Conservation (phyloP, 2,113 vertebrate genomes). For the Cryptotis parvus region DNA sequence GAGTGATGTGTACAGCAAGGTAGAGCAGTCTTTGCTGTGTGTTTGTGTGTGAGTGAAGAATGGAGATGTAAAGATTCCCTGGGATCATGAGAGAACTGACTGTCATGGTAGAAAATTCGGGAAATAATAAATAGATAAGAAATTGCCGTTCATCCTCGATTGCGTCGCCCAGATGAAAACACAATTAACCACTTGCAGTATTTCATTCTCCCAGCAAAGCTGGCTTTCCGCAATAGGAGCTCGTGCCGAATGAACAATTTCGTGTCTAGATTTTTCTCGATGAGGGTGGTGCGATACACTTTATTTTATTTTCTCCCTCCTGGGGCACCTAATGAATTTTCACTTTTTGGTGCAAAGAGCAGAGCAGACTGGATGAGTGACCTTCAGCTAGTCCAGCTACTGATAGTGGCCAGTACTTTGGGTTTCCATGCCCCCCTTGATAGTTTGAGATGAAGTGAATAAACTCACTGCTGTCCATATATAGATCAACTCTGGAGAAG, state of each 20-base stretch:
- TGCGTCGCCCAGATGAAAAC: neutral
- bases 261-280: neutral
- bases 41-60: neutral
- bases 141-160: neutral
- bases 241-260: neutral
- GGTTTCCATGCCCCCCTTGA: neutral
- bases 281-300: neutral
- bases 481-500: neutral
- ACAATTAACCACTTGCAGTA: neutral
- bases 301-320: neutral
- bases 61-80: neutral
- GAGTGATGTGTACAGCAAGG: too few species aligned
- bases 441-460: neutral
- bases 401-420: neutral
- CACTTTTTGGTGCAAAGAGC: neutral
- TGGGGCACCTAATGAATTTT: neutral
- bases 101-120: neutral
- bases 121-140: neutral
- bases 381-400: neutral
- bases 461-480: neutral
- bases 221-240: slow-evolving; percentile 1
- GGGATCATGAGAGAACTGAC: neutral
- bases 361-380: too few species aligned
- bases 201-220: slow-evolving; percentile 24
- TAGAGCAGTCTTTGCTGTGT: too few species aligned